Conservation (phyloP, 2,113 vertebrate genomes). For the Anolis sagrei region DNA sequence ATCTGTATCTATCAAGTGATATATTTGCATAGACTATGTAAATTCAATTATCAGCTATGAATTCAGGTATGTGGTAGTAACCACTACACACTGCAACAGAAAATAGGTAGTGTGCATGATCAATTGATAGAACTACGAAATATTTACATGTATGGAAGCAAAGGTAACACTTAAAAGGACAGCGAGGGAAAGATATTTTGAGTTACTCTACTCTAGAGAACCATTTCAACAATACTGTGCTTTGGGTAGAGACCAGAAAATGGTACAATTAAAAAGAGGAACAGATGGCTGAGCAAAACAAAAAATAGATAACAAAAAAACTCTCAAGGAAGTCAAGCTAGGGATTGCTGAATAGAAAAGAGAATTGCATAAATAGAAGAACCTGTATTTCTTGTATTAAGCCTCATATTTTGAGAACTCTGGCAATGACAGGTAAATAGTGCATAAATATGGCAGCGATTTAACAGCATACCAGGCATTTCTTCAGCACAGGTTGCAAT, state of each 20-base stretch:
- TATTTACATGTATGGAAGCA: constrained; percentile 64
- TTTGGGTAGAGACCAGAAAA: constrained; percentile 57
- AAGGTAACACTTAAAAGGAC: constrained; percentile 44
- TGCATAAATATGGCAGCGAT: too few relatives aligned
- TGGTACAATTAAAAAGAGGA: constrained; percentile 71
- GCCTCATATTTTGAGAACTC: too few relatives aligned
- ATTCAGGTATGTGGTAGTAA: neutral
- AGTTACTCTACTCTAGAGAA: constrained; percentile 39
- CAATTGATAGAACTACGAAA: constrained; percentile 61
- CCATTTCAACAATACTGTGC: constrained; percentile 61
- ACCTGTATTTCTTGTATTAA: constrained; percentile 8
- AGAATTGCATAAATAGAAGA: constrained; percentile 39
- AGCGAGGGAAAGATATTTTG: constrained; percentile 55
- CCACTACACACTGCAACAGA: neutral
- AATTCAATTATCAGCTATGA: neutral
- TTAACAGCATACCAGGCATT: too few relatives aligned
- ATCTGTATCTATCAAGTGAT: neutral
- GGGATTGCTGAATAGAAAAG: constrained; percentile 56
- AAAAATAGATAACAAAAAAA: constrained; percentile 62
- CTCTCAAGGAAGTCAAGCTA: constrained; percentile 63
- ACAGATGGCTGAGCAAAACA: constrained; percentile 73
- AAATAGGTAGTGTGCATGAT: neutral
- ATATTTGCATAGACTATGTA: neutral
- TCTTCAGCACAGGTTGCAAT: too few relatives aligned
- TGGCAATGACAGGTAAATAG: too few relatives aligned